These are phyloP conservation scores for Camponotus vicinus DNA, from an alignment of 1,140 invertebrate genomes.

Conservation along the genomic window DNA sequence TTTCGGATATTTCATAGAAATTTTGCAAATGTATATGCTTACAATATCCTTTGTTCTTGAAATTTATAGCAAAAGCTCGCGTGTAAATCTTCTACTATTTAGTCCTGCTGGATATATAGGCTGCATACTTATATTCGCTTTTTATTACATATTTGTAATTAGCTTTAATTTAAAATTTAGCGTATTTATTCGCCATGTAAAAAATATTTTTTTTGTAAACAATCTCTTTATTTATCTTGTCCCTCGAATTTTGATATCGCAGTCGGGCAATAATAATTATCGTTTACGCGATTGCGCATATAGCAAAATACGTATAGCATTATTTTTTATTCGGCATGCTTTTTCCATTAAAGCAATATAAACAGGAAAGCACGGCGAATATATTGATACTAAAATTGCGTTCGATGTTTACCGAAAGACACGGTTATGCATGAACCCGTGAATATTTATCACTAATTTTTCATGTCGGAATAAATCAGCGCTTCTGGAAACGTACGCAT, in stretches of 20 bases:
- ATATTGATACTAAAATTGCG: conserved; percentile 44
- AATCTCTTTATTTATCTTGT: conserved; percentile 31
- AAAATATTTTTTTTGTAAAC: conserved; percentile 3
- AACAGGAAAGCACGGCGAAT: conserved; percentile 30
- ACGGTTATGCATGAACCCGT: not conserved
- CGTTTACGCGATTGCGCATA: conserved; percentile 1
- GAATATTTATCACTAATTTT: conserved; percentile 55
- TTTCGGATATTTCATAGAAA: not conserved
- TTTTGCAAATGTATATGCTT: not conserved
- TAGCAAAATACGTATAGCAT: not conserved
- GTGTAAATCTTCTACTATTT: not conserved
- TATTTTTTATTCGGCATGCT: conserved; percentile 49
- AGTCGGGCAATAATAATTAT: conserved; percentile 24
- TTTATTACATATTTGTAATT: not conserved
- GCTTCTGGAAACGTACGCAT: not conserved
- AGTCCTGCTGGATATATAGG: not conserved
- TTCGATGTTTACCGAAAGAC: conserved; percentile 30
- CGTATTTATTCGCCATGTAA: not conserved
- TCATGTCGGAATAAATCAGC: not conserved
- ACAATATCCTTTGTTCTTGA: not conserved
- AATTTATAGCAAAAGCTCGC: not conserved
- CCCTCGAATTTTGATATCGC: conserved; percentile 9
- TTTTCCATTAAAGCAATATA: conserved; percentile 50
- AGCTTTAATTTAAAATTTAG: conserved; percentile 19
- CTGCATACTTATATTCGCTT: not conserved